Base-by-base conservation (phyloP, 2,797 vertebrate genomes). In the Psittacula derbiana region DNA sequence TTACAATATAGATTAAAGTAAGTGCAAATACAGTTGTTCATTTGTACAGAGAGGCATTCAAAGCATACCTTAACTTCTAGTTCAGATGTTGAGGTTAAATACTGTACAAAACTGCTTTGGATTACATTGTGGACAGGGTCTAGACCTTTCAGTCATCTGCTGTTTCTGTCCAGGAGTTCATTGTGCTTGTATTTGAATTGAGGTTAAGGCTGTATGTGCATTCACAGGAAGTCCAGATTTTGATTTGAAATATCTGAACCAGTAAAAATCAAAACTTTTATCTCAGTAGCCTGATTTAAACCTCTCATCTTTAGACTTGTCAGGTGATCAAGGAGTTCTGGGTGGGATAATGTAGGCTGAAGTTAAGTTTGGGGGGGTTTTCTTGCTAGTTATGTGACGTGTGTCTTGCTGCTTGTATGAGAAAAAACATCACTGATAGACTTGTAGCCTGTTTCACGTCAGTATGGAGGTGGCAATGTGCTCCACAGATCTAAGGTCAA, bases 381-480 rank as follows among this genome's bases (percentile, higher is more conserved):
- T 5, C 38, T 60, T 66, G 16, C 14, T 44, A 25, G 28, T 79
- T 74, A 20, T 19, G 16, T 70, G 10, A 15, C 47, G 9, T 44
- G 16, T 64, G 4, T 8, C 31, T 66, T 75, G 12, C 14, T 40
- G 30, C 17, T 53, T 50, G 15, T 27, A 16, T 30, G 20, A 17
- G 50, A 18, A 70, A 38, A 62, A 36, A 0, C 5, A 0, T 4
- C 6, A 4, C 1, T 64, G 50, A 30, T 44, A 40, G 40, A 69
- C 44, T 65, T 28, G 28, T 64, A 44, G 65, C 19, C n/a, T 65
- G 8, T 64, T 60, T 74, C 25, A n/a, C 13, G 16, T 38, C 40
- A 50, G 16, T 41, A 8, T 21, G 21, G 76, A 76, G 65, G n/a
- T 20, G 47, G 12, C 43, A 5, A 6, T 8, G 31, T 64, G 61